Percentiles rank a stretch among this genome's conserved stretches.
These are phyloP conservation scores for Watsonalla binaria DNA, from an alignment of 2,888 invertebrate genomes.

Conservation along the genomic window DNA sequence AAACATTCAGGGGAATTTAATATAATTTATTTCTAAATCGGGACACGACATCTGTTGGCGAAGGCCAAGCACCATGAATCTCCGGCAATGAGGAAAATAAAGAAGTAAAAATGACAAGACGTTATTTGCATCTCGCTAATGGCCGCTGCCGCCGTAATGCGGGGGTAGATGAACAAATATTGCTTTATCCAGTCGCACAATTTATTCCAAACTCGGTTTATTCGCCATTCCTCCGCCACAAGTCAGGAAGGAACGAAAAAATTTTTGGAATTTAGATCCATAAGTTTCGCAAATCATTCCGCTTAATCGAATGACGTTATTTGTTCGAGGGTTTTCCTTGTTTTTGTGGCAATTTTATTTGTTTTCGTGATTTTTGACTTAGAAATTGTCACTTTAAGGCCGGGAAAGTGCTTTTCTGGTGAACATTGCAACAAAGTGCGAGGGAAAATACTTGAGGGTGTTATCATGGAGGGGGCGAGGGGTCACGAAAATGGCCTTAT, in stretches of 20 bases:
- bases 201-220: slow-evolving; percentile 74
- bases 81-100: slow-evolving; percentile 65
- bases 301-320: slow-evolving; percentile 71
- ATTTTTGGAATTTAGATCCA: slow-evolving; percentile 70
- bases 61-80: slow-evolving; percentile 46
- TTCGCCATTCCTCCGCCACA: slow-evolving; percentile 65
- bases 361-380: slow-evolving; percentile 14
- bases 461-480: slow-evolving; percentile 51
- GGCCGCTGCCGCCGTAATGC: slow-evolving; percentile 70
- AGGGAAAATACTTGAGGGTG: slow-evolving; percentile 37
- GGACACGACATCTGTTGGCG: slow-evolving; percentile 36
- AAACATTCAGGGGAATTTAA: slow-evolving; percentile 20
- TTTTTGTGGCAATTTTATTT: slow-evolving; percentile 27
- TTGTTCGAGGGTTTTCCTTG: slow-evolving; percentile 52
- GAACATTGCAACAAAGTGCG: slow-evolving; percentile 34
- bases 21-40: slow-evolving; percentile 44
- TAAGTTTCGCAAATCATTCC: slow-evolving; percentile 74
- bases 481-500: slow-evolving; percentile 67
- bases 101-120: slow-evolving; percentile 77
- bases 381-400: slow-evolving; percentile 6
- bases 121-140: slow-evolving; percentile 78
- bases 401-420: slow-evolving; percentile 10
- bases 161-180: slow-evolving; percentile 78
- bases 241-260: slow-evolving; percentile 60
- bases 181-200: slow-evolving; percentile 76